Percentiles rank a stretch among this genome's conserved stretches.
Evolutionary conservation across 2,888 invertebrate genomes (phyloP).

Genomic region (Melitaea athalia): DNA sequence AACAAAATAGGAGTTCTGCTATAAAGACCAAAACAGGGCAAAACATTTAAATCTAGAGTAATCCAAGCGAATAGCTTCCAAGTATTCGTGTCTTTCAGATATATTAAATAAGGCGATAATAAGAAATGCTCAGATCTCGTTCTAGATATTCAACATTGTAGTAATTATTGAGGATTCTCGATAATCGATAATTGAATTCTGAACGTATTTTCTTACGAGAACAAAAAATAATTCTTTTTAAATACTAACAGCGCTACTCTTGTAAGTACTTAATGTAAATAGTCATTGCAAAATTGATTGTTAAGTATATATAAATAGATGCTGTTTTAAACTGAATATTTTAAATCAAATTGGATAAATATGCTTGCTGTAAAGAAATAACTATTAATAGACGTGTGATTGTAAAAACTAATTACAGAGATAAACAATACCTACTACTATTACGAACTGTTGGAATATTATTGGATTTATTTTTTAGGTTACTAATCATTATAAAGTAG

Average conservation of each 20-base stretch:
- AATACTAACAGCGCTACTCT: neutral
- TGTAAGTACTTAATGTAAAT: neutral
- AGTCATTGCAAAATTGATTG: neutral
- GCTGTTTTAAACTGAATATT: neutral
- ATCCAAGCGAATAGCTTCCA: neutral
- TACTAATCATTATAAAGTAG: too few relatives aligned
- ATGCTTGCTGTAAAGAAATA: neutral
- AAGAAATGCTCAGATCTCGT: neutral
- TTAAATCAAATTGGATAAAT: neutral
- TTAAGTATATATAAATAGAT: neutral
- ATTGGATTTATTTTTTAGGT: too few relatives aligned
- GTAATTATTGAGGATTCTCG: slow-evolving; percentile 29
- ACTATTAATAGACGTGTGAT: neutral
- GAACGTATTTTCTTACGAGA: slow-evolving; percentile 6
- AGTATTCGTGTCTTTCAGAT: neutral
- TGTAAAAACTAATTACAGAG: too few relatives aligned
- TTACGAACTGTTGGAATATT: too few relatives aligned
- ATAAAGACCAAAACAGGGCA: neutral
- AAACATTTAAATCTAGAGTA: neutral
- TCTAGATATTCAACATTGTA: slow-evolving; percentile 24
- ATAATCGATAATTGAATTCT: slow-evolving; percentile 31
- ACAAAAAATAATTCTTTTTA: slow-evolving; percentile 4
- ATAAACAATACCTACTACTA: too few relatives aligned
- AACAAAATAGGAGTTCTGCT: too few relatives aligned
- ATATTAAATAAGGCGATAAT: neutral